Base-by-base conservation (phyloP, 2,888 invertebrate species). In the Drosophila cyrtoloma region DNA sequence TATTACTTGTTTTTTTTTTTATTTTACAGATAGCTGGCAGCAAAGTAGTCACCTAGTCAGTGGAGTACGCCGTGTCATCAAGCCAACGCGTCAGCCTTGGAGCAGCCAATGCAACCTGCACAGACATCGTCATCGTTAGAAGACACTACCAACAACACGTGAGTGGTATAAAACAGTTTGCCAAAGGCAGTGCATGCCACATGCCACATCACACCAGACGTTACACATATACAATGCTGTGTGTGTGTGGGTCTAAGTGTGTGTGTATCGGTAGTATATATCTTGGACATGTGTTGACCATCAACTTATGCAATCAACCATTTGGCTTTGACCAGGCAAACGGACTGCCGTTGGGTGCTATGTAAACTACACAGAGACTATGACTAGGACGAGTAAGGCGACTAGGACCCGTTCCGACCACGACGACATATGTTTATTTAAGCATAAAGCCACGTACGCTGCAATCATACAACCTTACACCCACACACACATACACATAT, bases 301-400 rank as follows among this genome's bases (percentile, higher is more conserved):
- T 87, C 87, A 87, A 87, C 87, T 87, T 87, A 89, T 89, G 90
- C 90, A 87, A 87, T 87, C 87, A 87, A 87, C 86, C 86, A 89
- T 84, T 86, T 89, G 90, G 90, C 87, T 89, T 82, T 88, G 88
- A 86, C 82, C 88, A 81, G 80, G 66, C 74, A 71, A 81, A 85
- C 82, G 78, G 80, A 74, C 86, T 79, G 77, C 75, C 84, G 66
- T 62, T 71, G 84, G 85, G 84, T 84, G 85, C 85, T 84, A 84
- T 86, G 86, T 86, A 85, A 87, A 87, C 86, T 79, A 73, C 59
- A 77, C 50, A 68, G 60, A 71, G 75, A 56, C 28, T 47, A 55
- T 39, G 59, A 37, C 33, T 33, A 51, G 51, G 61, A 57, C 39
- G 63, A 9, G 14, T 47, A 26, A 16, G 47, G 16, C 16, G 47